Conservation (phyloP, 2,113 vertebrate genomes). For the Passer domesticus region DNA sequence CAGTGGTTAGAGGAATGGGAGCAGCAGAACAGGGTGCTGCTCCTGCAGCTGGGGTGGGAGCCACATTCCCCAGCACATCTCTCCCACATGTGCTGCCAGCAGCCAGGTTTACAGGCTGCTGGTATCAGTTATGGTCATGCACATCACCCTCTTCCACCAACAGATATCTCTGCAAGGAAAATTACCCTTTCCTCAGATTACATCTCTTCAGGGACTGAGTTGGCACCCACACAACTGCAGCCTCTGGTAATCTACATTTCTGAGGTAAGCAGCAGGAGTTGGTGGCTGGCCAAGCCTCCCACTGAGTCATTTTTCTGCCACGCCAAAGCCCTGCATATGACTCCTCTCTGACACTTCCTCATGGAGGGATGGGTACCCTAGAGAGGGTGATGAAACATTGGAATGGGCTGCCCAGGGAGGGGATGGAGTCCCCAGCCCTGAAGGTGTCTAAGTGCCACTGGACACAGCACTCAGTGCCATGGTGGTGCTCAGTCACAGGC, state of each 20-base stretch:
- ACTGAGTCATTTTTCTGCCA: neutral
- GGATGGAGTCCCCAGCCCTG: neutral
- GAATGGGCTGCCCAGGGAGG: neutral
- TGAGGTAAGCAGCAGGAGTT: neutral
- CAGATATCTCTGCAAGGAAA: neutral
- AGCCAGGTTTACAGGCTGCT: neutral
- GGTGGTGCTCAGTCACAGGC: neutral
- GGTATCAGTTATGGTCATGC: neutral
- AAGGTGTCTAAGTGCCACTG: neutral
- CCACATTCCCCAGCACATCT: neutral
- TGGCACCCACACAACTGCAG: neutral
- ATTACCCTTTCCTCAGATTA: neutral
- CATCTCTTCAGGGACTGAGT: neutral
- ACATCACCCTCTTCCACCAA: neutral
- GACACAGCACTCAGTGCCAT: neutral
- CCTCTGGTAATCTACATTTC: neutral
- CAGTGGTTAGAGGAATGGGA: neutral
- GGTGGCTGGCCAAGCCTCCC: neutral
- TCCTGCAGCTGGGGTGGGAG: neutral
- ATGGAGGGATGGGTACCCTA: accelerated
- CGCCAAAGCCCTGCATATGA: accelerated
- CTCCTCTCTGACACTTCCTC: neutral
- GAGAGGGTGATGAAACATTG: neutral
- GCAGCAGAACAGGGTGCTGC: neutral
- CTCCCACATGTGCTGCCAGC: accelerated